These are phyloP conservation scores for Larimichthys crocea DNA, from an alignment of 2,113 vertebrate species.

Conservation along the genomic window DNA sequence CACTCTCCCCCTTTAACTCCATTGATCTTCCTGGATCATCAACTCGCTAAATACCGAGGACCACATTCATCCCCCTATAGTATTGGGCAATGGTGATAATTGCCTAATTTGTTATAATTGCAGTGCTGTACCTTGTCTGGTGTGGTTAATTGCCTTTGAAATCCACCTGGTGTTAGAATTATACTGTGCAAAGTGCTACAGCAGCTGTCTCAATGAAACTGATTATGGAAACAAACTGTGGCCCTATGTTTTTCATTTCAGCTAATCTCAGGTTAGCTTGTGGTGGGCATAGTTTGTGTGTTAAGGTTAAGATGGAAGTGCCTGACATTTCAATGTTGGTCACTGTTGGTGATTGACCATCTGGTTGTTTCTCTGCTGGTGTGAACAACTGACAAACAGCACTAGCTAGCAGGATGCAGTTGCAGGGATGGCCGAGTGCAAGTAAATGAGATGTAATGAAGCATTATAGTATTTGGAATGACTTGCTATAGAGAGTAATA, in stretches of 20 bases:
- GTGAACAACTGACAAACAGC: rapidly evolving
- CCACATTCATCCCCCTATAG: constrained; percentile 41
- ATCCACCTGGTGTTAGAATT: constrained; percentile 63
- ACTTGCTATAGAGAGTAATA: background rate
- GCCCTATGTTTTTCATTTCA: constrained; percentile 5
- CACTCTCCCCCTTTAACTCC: background rate
- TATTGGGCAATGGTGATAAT: constrained; percentile 55
- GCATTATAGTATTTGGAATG: background rate
- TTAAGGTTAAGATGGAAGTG: constrained; percentile 7
- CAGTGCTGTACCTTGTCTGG: constrained; percentile 48
- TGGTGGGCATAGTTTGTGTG: constrained; percentile 2
- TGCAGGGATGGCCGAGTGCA: background rate
- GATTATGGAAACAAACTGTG: constrained; percentile 52
- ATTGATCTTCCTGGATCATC: constrained; percentile 52
- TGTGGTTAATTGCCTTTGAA: constrained; percentile 63
- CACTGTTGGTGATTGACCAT: background rate
- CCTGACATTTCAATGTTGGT: constrained; percentile 6
- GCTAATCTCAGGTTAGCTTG: constrained; percentile 34
- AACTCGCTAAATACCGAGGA: constrained; percentile 44
- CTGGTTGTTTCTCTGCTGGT: constrained; percentile 13
- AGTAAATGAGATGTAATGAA: background rate
- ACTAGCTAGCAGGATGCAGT: no score
- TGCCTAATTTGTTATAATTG: constrained; percentile 69
- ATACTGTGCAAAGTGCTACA: constrained; percentile 31
- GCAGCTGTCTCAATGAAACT: constrained; percentile 33